Conservation (phyloP, 2,797 vertebrate species). For the Mormyrops attenuatus region DNA sequence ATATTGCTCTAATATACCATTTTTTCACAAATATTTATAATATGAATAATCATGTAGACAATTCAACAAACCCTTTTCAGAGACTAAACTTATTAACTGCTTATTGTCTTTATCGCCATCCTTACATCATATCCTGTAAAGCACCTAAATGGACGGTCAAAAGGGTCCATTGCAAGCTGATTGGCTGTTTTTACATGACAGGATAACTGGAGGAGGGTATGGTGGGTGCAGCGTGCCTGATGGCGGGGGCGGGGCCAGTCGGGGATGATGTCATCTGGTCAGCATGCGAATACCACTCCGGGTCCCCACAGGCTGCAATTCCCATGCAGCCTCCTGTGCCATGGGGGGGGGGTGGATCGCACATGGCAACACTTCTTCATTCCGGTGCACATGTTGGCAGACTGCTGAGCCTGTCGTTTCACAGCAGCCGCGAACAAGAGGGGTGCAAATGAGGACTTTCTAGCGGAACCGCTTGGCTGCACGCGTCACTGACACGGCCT, state of each 20-base stretch:
- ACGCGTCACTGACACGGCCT: slow-evolving; percentile 5
- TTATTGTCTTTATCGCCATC: neutral
- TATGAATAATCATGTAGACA: neutral
- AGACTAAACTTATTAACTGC: neutral
- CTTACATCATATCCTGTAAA: neutral
- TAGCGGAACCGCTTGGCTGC: slow-evolving; percentile 16
- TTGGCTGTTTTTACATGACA: neutral
- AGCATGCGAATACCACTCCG: slow-evolving; percentile 32
- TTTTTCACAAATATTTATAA: neutral
- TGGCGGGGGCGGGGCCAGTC: slow-evolving; percentile 10
- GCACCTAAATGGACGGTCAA: neutral
- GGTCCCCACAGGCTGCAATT: slow-evolving; percentile 32
- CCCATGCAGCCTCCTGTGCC: neutral
- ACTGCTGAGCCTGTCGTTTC: slow-evolving; percentile 18
- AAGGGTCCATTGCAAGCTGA: neutral
- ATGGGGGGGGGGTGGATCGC: neutral
- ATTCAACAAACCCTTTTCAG: neutral
- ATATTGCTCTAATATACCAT: neutral
- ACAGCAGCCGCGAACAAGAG: slow-evolving; percentile 15
- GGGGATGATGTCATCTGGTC: slow-evolving; percentile 34
- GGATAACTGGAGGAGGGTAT: neutral
- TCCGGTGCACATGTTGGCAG: slow-evolving; percentile 15
- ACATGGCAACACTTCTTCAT: neutral
- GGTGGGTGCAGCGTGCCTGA: neutral
- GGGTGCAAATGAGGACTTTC: slow-evolving; percentile 27